These are phyloP conservation scores for Drosophila flavopinicola DNA, from an alignment of 2,888 invertebrate species.

Conservation along the genomic window DNA sequence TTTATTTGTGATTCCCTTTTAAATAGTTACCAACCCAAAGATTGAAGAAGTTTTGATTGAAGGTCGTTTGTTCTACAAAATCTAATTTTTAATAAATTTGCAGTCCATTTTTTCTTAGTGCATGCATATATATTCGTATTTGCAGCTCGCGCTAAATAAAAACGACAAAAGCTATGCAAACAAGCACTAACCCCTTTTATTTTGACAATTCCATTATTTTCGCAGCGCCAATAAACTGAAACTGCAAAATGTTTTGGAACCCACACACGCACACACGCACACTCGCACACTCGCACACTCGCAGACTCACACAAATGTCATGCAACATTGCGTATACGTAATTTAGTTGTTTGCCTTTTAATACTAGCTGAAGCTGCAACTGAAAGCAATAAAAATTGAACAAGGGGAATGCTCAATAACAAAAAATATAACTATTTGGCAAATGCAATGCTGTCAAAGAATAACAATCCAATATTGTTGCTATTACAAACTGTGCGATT, in stretches of 20 bases:
- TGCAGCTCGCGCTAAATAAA: conserved; percentile 23
- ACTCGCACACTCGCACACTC: too few relatives aligned
- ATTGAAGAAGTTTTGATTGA: too few relatives aligned
- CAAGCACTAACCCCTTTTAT: conserved; percentile 77
- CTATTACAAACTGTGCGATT: conserved; percentile 12
- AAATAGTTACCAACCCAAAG: too few relatives aligned
- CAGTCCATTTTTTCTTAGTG: too few relatives aligned
- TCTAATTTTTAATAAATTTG: too few relatives aligned
- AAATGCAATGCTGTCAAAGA: not conserved
- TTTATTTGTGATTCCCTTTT: too few relatives aligned
- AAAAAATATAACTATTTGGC: not conserved
- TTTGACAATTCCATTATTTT: conserved; percentile 79
- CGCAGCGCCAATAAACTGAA: conserved; percentile 66
- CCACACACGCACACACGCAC: conserved; percentile 18
- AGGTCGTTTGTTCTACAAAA: too few relatives aligned
- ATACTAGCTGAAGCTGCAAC: conserved; percentile 48
- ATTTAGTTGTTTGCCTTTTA: conserved; percentile 61
- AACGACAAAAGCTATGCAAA: conserved; percentile 66
- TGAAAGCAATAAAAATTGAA: conserved; percentile 28
- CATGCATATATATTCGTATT: conserved; percentile 7
- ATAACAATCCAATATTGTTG: conserved; percentile 20
- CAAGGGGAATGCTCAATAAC: not conserved
- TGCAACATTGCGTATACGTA: conserved; percentile 68
- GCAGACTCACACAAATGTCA: conserved; percentile 32
- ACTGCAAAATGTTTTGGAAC: conserved; percentile 68